Base-by-base conservation (phyloP, 1,140 invertebrate species). In the Scaptomyza hsui region DNA sequence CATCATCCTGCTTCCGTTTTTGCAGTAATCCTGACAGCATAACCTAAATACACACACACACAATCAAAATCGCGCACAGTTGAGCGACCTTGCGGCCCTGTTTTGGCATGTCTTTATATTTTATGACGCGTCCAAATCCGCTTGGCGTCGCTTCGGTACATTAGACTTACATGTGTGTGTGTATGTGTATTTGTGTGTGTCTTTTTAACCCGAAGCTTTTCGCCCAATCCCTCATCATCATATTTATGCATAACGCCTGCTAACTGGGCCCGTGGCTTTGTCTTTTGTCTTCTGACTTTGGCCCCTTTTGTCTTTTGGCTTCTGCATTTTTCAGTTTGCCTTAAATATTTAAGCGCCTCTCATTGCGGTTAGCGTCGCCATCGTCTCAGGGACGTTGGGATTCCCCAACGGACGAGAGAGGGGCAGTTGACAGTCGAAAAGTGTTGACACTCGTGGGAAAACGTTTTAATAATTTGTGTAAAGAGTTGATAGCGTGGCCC, bases 371-470 rank as follows among this genome's bases (percentile, higher is more conserved):
- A 4, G 29, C 44, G 21, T 21, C 5, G 26, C 35, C 41, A 9
- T 21, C 16, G 7, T 49, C 15, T 62, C 35, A 9, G 21, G 45
- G 35, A 13, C 9, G 32, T 19, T 21, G 4, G 4, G 12, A 29
- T 4, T 39, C 45, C 42, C 44, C 32, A 12, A 37, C 15, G 32
- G n/a, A 37, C 21, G 7, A 29, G 1, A 9, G n/a, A 10, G 10
- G 29, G 24, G 35, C 29, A 18, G 56, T 4, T 72, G 61, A 60
- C 56, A 47, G n/a, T 47, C 41, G 71, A 42, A 78, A 72, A 78
- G 82, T 88, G 82, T 82, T 89, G 83, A 89, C 82, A 88, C 82
- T 70, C 83, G 78, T 88, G 82, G 82, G 82, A 88, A 88, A 88
- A 88, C 82, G 83, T 78, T 88, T 88, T 88, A 88, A 88, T 88